Evolutionary conservation across 1,140 invertebrate species (phyloP).

Genomic region (Temnothorax curvispinosus): DNA sequence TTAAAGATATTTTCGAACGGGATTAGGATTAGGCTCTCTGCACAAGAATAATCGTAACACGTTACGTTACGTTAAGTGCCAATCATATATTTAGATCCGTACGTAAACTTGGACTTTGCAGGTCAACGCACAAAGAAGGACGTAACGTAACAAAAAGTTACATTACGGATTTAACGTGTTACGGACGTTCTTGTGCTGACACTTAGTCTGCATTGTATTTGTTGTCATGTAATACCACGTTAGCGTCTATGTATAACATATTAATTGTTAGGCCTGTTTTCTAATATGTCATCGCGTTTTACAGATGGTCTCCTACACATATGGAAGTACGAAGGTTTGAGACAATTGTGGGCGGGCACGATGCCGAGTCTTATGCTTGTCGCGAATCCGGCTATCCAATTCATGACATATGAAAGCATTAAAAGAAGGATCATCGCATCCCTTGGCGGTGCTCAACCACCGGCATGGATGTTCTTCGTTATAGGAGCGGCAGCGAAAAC

Average conservation of each 20-base stretch:
- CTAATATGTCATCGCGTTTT: constrained; percentile 66
- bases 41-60: too few relatives aligned
- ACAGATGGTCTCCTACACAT: constrained; percentile 90
- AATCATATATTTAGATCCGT: too few relatives aligned
- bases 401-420: constrained; percentile 95
- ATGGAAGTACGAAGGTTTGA: constrained; percentile 89
- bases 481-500: constrained; percentile 93
- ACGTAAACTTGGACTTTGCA: too few relatives aligned
- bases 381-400: constrained; percentile 95
- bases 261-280: background rate
- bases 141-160: too few relatives aligned
- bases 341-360: constrained; percentile 92
- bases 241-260: background rate
- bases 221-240: background rate
- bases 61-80: too few relatives aligned
- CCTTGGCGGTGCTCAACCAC: constrained; percentile 82
- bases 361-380: constrained; percentile 94
- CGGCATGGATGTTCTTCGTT: constrained; percentile 87
- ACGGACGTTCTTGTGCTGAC: too few relatives aligned
- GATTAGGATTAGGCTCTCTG: background rate
- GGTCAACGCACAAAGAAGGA: too few relatives aligned
- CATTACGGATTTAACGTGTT: too few relatives aligned
- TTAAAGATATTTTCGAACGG: background rate
- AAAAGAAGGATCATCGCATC: constrained; percentile 88
- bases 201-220: background rate